Base-by-base conservation (phyloP, 2,888 invertebrate species). In the Halictus ligatus region DNA sequence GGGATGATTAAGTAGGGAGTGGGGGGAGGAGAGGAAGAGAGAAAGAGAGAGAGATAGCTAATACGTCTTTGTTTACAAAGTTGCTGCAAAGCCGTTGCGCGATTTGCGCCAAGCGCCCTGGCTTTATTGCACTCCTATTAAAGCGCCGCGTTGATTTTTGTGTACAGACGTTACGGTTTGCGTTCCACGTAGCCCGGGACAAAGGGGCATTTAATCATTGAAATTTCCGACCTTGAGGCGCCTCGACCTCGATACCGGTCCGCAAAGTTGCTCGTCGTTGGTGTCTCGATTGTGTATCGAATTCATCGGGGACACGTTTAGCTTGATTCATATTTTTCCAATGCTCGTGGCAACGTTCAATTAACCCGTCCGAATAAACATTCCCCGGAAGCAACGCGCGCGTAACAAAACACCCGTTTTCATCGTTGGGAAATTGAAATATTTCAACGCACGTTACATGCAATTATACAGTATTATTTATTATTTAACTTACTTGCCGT, bases 41-140 rank as follows among this genome's bases (percentile, higher is more conserved):
- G 15, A 29, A 6, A 29, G 29, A 29, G 64, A 15, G 64, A 18
- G 64, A 29, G 48, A 67, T 18, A 46, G 71, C 54, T 76, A 77
- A 85, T 85, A 76, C 58, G 77, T 71, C 73, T n/a, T n/a, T 87
- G 82, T 88, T 88, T 79, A 82, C 81, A 71, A 79, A 81, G 82
- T 76, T 67, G 54, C 69, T 40, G 75, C 35, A 50, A 83, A 69
- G 58, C 48, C 64, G 46, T 60, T 48, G n/a, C 35, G 15, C 46
- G 21, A 29, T 29, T 25, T 40, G 5, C 48, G 18, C 40, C n/a
- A 13, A 48, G 43, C 78, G 29, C 8, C 35, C 10, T 25, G 21
- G 50, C 50, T 64, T 64, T 40, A 43, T 35, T 40, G 46, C 35
- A n/a, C 67, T 15, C 35, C 76, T 67, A 25, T 81, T 69, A 48